Conservation (phyloP, 2,113 vertebrate species). For the Lepus europaeus region DNA sequence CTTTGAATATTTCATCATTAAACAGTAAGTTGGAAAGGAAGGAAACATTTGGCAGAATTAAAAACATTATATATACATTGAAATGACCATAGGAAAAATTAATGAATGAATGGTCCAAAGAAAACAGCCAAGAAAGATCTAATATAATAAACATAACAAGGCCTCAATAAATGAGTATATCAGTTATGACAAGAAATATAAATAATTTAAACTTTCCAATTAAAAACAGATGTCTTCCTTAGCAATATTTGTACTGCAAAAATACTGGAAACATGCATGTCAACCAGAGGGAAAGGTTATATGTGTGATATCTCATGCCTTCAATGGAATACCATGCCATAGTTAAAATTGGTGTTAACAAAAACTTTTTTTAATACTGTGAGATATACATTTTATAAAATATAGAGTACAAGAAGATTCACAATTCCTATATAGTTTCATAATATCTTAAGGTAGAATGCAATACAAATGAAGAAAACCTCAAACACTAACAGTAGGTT, state of each 20-base stretch:
- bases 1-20: neutral
- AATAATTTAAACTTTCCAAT: conserved; percentile 71
- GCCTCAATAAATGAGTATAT: conserved; percentile 58
- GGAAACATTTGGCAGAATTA: conserved; percentile 43
- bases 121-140: conserved; percentile 65
- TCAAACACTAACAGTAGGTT: conserved; percentile 10
- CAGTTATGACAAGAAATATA: conserved; percentile 61
- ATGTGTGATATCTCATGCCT: conserved; percentile 24
- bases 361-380: neutral
- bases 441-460: neutral
- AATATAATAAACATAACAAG: conserved; percentile 63
- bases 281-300: conserved; percentile 28
- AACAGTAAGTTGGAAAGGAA: conserved; percentile 63
- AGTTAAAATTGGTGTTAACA: conserved; percentile 39
- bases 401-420: conserved; percentile 1
- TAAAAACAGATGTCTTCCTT: conserved; percentile 74
- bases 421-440: neutral
- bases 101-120: conserved; percentile 39
- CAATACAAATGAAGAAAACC: conserved; percentile 51
- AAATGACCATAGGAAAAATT: conserved; percentile 32
- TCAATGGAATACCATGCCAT: neutral
- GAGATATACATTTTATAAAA: neutral
- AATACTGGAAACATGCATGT: conserved; percentile 52
- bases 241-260: conserved; percentile 49
- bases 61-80: conserved; percentile 28